Evolutionary conservation across 2,888 invertebrate genomes (phyloP).

Genomic region (Clepsis dumicolana): DNA sequence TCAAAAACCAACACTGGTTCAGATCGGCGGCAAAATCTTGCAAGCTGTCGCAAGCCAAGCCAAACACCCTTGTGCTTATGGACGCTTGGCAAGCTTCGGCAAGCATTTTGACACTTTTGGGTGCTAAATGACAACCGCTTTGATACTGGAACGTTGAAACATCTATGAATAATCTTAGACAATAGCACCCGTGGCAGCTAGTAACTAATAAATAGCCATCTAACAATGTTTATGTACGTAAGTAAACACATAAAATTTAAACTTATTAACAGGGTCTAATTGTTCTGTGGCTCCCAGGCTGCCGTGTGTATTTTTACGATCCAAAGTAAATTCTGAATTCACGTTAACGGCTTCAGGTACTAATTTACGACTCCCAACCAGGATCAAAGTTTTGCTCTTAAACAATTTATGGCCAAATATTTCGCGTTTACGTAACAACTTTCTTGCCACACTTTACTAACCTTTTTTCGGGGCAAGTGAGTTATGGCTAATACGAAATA

Average conservation of each 20-base stretch:
- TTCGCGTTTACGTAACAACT: constrained; percentile 42
- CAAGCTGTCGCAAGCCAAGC: too few relatives aligned
- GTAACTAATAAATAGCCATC: too few relatives aligned
- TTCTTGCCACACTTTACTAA: constrained; percentile 35
- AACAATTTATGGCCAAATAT: constrained; percentile 46
- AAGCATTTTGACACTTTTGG: too few relatives aligned
- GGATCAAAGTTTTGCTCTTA: constrained; percentile 46
- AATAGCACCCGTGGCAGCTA: too few relatives aligned
- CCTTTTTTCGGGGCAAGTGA: constrained; percentile 37
- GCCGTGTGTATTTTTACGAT: constrained; percentile 37
- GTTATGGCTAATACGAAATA: constrained; percentile 41
- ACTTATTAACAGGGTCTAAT: background rate
- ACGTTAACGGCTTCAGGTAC: constrained; percentile 42
- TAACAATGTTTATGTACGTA: background rate
- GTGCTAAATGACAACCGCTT: too few relatives aligned
- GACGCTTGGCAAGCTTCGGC: too few relatives aligned
- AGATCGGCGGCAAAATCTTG: too few relatives aligned
- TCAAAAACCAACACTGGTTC: too few relatives aligned
- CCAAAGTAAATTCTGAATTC: constrained; percentile 43
- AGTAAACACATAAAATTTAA: background rate
- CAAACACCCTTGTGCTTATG: too few relatives aligned
- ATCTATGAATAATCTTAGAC: too few relatives aligned
- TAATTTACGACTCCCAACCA: constrained; percentile 38
- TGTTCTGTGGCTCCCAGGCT: constrained; percentile 8
- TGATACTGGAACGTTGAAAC: too few relatives aligned